A percentile compares a stretch with the other conserved stretches of the same genome.
These are phyloP conservation scores for Desmophyllum pertusum DNA, from an alignment of 92 coral and sea anemone genomes.

Conservation along the genomic window DNA sequence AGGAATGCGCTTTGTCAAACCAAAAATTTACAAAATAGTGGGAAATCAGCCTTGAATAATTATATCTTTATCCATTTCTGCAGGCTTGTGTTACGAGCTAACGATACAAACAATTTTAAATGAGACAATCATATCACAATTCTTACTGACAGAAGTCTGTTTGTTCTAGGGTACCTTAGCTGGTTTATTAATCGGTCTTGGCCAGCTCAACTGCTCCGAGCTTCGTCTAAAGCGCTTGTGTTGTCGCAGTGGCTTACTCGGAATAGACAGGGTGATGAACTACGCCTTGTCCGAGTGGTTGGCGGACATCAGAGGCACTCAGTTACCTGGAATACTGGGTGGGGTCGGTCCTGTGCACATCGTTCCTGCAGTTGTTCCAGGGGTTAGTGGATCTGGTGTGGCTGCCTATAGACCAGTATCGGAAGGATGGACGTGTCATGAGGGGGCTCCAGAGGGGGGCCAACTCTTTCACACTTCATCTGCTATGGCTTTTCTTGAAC, in stretches of 20 bases:
- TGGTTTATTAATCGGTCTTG: conserved; percentile 92
- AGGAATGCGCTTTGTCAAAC: too few relatives aligned
- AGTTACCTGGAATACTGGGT: conserved; percentile 87
- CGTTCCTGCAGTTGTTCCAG: conserved; percentile 92
- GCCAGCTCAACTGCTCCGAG: conserved; percentile 95
- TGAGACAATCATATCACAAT: background rate
- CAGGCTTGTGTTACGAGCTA: background rate
- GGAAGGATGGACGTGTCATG: conserved; percentile 98
- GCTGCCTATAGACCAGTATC: conserved; percentile 97
- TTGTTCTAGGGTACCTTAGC: conserved; percentile 83
- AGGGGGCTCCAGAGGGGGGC: conserved; percentile 98
- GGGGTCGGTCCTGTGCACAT: conserved; percentile 99
- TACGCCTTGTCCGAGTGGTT: conserved; percentile 97
- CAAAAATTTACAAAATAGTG: too few relatives aligned
- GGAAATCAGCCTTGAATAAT: too few relatives aligned
- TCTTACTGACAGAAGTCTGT: background rate
- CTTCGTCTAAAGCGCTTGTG: conserved; percentile 88
- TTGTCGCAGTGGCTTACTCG: conserved; percentile 94
- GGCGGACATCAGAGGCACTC: conserved; percentile 87
- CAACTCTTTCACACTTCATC: conserved; percentile 98
- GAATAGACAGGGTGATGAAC: conserved; percentile 87
- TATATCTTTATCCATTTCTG: background rate
- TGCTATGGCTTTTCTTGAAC: conserved; percentile 97
- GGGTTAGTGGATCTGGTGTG: conserved; percentile 95
- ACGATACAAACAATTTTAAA: too few relatives aligned